Evolutionary conservation across 1,140 invertebrate genomes (phyloP), one percentile per base, ranked within the genome.

Genomic region (Ctenoplectra terminalis): DNA sequence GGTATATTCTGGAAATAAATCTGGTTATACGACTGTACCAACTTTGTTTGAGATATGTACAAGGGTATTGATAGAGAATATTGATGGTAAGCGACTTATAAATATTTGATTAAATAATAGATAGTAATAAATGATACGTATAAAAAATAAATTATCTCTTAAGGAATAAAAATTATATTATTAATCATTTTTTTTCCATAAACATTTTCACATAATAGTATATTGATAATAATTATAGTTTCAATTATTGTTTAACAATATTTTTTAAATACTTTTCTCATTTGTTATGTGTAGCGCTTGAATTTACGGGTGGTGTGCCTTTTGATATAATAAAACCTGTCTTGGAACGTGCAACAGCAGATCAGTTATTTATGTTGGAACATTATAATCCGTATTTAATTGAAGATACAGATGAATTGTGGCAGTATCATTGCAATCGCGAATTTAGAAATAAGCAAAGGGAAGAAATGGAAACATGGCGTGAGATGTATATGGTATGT

Each of bases 301-400:
- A 98, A 91, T 97, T 96, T 88, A 98, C 98, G n/a, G 98, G 98
- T 8, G 98, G 97, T n/a, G 97, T 99, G 81, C 98, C 98, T 23
- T 99, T 96, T 92, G 96, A 96, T 66, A 96, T 99, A 58, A 92
- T 99, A n/a, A 98, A 98, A 88, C 97, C 98, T 6, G 96, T 99
- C 0, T 92, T 99, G 26, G 97, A 98, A 91, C 95, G 95, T 86
- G 97, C 98, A 31, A 97, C 96, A 1, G 95, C 98, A 0, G 95
- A 97, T 72, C 98, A 99, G 89, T 93, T 99, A 4, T 96, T 96
- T 66, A 95, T 95, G 74, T 94, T 99, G 66, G 98, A 99, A 93
- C 96, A 98, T 89, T 96, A 96, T 90, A 99, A 99, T 94, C 96
- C 97, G 1, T 99, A 98, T 93, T 92, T 98, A 5, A 96, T 97